phyloP scores from a whole-genome alignment of 2,888 invertebrate genomes.

The Clepsis dumicolana region DNA sequence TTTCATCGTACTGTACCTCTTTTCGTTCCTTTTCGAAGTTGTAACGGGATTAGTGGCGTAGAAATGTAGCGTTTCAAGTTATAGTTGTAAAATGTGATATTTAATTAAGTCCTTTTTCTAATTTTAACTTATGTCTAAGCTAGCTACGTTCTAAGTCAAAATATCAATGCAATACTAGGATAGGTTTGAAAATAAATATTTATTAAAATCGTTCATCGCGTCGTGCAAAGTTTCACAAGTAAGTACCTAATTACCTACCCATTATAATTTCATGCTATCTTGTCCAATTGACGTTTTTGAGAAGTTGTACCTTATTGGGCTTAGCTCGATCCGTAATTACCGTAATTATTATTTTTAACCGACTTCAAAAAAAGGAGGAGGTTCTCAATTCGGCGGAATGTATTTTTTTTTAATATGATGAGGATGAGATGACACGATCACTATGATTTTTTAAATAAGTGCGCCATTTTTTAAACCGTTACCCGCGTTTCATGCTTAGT shows the following conservation, averaged over 20 bases:
- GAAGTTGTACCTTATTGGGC: not conserved
- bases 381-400: too few species aligned
- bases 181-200: constrained; percentile 32
- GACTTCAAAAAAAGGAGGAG: too few species aligned
- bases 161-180: constrained; percentile 73
- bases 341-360: too few species aligned
- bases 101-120: constrained; percentile 47
- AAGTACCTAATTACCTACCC: constrained; percentile 36
- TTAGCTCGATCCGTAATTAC: too few species aligned
- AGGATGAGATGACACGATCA: too few species aligned
- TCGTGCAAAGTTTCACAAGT: constrained; percentile 32
- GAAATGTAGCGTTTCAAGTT: constrained; percentile 48
- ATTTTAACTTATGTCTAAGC: constrained; percentile 55
- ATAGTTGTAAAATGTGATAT: constrained; percentile 75
- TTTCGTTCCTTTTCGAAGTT: constrained; percentile 80
- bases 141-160: constrained; percentile 68
- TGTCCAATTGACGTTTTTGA: constrained; percentile 14
- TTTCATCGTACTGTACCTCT: constrained; percentile 77
- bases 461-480: constrained; percentile 7
- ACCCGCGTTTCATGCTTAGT: constrained; percentile 1
- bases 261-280: not conserved
- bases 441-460: constrained; percentile 5
- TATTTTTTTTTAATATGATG: too few species aligned
- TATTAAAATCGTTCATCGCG: constrained; percentile 32
- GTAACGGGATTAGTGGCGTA: constrained; percentile 79